These are phyloP conservation scores for Ictidomys tridecemlineatus DNA, from an alignment of 2,113 vertebrate genomes.

Conservation along the genomic window DNA sequence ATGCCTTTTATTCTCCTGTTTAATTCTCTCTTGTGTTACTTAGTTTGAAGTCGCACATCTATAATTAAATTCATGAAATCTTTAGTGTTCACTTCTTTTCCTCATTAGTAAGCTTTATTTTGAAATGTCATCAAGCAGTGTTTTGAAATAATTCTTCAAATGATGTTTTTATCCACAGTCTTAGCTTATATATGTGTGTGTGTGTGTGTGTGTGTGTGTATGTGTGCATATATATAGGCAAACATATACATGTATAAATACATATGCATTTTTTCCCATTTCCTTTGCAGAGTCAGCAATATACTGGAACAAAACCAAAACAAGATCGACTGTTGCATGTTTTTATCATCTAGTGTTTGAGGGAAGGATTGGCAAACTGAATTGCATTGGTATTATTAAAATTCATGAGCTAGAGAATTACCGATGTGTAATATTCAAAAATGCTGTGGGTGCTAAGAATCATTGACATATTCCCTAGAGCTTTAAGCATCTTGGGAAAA, in stretches of 20 bases:
- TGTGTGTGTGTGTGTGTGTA: not conserved
- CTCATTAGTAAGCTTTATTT: slow-evolving; percentile 60
- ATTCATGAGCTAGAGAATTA: slow-evolving; percentile 80
- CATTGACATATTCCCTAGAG: slow-evolving; percentile 83
- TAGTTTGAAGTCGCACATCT: not conserved
- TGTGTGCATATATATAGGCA: not conserved
- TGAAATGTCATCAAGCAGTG: slow-evolving; percentile 50
- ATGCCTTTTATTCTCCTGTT: not conserved
- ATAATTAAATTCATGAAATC: slow-evolving; percentile 3
- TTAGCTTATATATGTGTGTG: not conserved
- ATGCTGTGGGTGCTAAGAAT: slow-evolving; percentile 79
- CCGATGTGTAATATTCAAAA: slow-evolving; percentile 75
- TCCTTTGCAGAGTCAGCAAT: slow-evolving; percentile 53
- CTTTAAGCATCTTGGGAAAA: slow-evolving; percentile 76
- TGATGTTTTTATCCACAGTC: slow-evolving; percentile 3
- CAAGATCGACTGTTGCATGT: slow-evolving; percentile 49
- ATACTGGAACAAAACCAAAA: not conserved
- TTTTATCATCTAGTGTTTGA: slow-evolving; percentile 65
- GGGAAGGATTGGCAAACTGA: slow-evolving; percentile 70
- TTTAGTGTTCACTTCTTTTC: slow-evolving; percentile 58
- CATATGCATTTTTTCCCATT: not conserved
- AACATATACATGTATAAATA: too few relatives aligned
- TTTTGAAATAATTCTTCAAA: slow-evolving; percentile 73
- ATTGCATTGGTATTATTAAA: slow-evolving; percentile 75
- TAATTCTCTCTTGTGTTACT: not conserved